phyloP scores from a whole-genome alignment of 2,113 vertebrate genomes.

The Orthonyx spaldingii region DNA sequence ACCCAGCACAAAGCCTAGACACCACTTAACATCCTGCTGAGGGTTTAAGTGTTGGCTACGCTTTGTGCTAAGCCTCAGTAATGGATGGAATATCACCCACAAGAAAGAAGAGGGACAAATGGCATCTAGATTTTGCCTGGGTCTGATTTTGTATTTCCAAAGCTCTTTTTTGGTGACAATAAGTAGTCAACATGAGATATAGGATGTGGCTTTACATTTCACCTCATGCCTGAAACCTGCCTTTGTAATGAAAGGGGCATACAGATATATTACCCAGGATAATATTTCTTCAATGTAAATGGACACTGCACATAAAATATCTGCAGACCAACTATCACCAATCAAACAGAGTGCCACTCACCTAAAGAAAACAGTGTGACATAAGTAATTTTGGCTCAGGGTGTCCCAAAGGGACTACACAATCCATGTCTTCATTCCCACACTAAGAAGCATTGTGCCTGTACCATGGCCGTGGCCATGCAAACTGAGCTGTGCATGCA shows the following conservation, averaged over 20 bases:
- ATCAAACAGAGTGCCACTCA: neutral
- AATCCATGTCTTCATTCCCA: neutral
- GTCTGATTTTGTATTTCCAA: neutral
- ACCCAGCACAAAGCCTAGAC: constrained; percentile 12
- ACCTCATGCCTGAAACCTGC: neutral
- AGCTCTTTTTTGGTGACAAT: neutral
- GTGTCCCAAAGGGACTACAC: neutral
- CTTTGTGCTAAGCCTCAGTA: neutral
- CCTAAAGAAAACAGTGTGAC: neutral
- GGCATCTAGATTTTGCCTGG: neutral
- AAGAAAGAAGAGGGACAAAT: neutral
- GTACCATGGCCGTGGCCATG: neutral
- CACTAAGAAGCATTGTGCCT: neutral
- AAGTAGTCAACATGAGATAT: neutral
- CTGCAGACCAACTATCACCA: neutral
- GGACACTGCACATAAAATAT: neutral
- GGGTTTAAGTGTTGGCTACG: neutral
- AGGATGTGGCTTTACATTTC: neutral
- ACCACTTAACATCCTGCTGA: constrained; percentile 21
- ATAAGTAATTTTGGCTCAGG: neutral
- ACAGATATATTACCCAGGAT: neutral
- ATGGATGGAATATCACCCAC: neutral
- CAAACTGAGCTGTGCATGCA: neutral
- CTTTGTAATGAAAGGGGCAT: neutral
- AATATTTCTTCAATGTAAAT: neutral